phyloP scores from a whole-genome alignment of 2,113 vertebrate species.

The Mirza zaza region DNA sequence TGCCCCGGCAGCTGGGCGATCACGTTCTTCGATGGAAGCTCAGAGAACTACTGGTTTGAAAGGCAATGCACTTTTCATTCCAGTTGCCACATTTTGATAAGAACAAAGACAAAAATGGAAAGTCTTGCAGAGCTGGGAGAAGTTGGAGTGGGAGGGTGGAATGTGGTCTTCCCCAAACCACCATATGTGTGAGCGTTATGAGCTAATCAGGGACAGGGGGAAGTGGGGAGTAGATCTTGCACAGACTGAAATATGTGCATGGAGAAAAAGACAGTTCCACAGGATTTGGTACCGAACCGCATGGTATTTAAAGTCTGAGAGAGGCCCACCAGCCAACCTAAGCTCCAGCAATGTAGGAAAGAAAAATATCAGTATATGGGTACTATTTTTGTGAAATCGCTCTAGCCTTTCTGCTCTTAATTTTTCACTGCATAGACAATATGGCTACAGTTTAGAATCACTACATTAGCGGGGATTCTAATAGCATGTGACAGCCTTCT shows the following conservation, averaged over 20 bases:
- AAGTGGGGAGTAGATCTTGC: not conserved
- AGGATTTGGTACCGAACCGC: too few relatives aligned
- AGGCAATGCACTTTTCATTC: conserved; percentile 75
- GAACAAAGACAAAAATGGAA: conserved; percentile 79
- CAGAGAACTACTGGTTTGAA: conserved; percentile 62
- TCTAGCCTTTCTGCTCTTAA: not conserved
- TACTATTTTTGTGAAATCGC: not conserved
- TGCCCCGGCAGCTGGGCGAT: conserved; percentile 67
- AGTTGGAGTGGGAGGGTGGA: conserved; percentile 54
- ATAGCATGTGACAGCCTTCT: not conserved
- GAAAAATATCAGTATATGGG: too few relatives aligned
- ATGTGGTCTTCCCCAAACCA: conserved; percentile 74
- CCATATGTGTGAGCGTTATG: conserved; percentile 74
- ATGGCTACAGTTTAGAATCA: not conserved
- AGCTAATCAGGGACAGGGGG: conserved; percentile 72
- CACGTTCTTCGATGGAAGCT: conserved; percentile 73
- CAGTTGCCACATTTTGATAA: conserved; percentile 78
- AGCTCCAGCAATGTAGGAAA: not conserved
- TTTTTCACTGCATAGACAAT: not conserved
- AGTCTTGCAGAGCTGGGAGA: conserved; percentile 72
- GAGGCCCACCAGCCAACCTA: not conserved
- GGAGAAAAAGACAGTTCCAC: conserved; percentile 58
- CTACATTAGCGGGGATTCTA: not conserved
- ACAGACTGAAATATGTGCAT: conserved; percentile 66
- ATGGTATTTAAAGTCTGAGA: not conserved